Evolutionary conservation across 1,140 invertebrate genomes (phyloP).

Genomic region (Ostrea denselamellosa): DNA sequence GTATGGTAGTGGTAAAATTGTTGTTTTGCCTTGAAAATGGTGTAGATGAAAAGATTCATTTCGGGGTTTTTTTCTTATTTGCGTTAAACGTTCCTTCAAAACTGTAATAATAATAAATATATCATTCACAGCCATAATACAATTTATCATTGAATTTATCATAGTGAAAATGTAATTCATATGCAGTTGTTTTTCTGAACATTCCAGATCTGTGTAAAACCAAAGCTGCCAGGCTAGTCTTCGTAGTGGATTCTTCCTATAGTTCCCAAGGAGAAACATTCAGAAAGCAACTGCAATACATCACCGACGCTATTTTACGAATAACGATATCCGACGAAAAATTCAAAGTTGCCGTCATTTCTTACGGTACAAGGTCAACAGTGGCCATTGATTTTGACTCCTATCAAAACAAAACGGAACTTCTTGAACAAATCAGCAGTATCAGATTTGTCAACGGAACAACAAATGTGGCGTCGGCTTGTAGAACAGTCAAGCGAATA

Average conservation of each 20-base stretch:
- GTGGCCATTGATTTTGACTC: slow-evolving; percentile 28
- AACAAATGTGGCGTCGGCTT: background rate
- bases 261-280: background rate
- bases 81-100: too few species aligned
- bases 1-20: too few species aligned
- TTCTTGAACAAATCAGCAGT: background rate
- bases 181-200: background rate
- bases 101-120: too few species aligned
- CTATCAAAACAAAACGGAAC: slow-evolving; percentile 4
- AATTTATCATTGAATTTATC: too few species aligned
- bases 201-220: slow-evolving; percentile 37
- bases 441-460: slow-evolving; percentile 16
- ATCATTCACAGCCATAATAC: too few species aligned
- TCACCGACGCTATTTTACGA: background rate
- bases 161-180: too few species aligned
- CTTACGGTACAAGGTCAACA: background rate
- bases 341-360: slow-evolving; percentile 33
- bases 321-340: background rate
- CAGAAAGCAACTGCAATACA: slow-evolving; percentile 18
- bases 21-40: too few species aligned
- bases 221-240: background rate
- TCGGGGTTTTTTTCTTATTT: too few species aligned
- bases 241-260: slow-evolving; percentile 9
- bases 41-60: too few species aligned
- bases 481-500: background rate